Evolutionary conservation across 2,888 invertebrate species (phyloP).

Genomic region (Agrotis clavis): DNA sequence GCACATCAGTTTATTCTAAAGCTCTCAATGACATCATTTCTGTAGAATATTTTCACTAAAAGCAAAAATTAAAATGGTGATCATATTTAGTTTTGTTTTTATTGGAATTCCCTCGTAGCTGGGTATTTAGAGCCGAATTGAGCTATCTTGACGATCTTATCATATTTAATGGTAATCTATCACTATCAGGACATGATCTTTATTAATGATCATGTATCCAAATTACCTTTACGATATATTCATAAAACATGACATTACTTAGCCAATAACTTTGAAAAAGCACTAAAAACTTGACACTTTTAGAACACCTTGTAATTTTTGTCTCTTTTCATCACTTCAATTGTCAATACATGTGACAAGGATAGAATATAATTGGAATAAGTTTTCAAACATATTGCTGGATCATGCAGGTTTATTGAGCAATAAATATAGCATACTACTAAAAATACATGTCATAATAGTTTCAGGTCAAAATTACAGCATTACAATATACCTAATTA

Average conservation of each 20-base stretch:
- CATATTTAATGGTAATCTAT: not conserved
- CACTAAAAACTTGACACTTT: constrained; percentile 29
- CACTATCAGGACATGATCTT: not conserved
- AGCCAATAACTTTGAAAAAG: constrained; percentile 13
- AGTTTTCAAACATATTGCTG: constrained; percentile 17
- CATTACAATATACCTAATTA: constrained; percentile 42
- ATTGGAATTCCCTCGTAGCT: not conserved
- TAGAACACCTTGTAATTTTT: constrained; percentile 34
- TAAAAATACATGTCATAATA: no score
- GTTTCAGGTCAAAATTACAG: constrained; percentile 7
- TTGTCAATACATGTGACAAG: not conserved
- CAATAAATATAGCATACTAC: constrained; percentile 15
- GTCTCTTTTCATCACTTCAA: constrained; percentile 11
- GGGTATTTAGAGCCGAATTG: not conserved
- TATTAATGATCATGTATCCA: not conserved
- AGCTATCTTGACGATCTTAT: constrained; percentile 3
- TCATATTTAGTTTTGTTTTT: not conserved
- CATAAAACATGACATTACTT: constrained; percentile 13
- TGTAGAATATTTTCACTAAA: no score
- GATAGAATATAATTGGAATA: constrained; percentile 11
- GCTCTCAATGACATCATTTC: no score
- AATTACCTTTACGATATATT: not conserved
- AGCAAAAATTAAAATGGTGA: no score
- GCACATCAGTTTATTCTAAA: no score
- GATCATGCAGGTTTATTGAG: constrained; percentile 29